Evolutionary conservation across 2,797 vertebrate species (phyloP), one percentile per base, ranked within the genome.

Genomic region (Spinus pinus): DNA sequence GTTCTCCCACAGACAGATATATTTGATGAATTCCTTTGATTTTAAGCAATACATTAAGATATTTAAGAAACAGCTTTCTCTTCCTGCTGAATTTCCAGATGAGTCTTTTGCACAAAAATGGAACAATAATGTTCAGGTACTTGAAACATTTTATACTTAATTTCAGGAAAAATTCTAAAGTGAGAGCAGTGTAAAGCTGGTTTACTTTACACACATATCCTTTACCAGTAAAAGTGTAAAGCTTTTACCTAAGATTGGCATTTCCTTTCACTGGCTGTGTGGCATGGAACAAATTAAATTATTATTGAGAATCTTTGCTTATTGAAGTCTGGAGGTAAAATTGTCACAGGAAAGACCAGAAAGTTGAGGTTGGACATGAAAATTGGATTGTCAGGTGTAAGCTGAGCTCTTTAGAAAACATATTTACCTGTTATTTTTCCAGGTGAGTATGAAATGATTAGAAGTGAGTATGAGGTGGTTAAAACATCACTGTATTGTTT

Each of bases 1-100:
- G 64, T 99, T 99, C 95, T 99, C 99, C 61, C 99, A 99, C 96
- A 97, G 99, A 66, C 99, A 99, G 98, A 99, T 99, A 92, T 98
- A 99, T 93, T 90, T 99, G 95, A 95, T 98, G 86, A 99, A 98
- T 96, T 97, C 97, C 56, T 97, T 98, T 94, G 98, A 95, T 42
- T 99, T 99, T 92, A 44, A 91, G 42, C 98, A 98, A 83, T 99
- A 99, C 93, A 35, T 98, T 33, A 97, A 97, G 70, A 98, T 98
- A 62, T 98, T 99, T 93, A 96, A 95, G 74, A 95, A 97, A 6
- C 98, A 98, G 54, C 98, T 99, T 93, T 96, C 96, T 80, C 97
- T 99, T 73, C 98, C 98, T 46, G 79, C 92, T 30, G 93, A 96
- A 66, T 99, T 99, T 95, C 98, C 98, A 0, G 98, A 99, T 69